A percentile compares a stretch with the other conserved stretches of the same genome.
phyloP scores from a whole-genome alignment of 92 coral and sea anemone genomes.

The Isaurus tuberculatus region DNA sequence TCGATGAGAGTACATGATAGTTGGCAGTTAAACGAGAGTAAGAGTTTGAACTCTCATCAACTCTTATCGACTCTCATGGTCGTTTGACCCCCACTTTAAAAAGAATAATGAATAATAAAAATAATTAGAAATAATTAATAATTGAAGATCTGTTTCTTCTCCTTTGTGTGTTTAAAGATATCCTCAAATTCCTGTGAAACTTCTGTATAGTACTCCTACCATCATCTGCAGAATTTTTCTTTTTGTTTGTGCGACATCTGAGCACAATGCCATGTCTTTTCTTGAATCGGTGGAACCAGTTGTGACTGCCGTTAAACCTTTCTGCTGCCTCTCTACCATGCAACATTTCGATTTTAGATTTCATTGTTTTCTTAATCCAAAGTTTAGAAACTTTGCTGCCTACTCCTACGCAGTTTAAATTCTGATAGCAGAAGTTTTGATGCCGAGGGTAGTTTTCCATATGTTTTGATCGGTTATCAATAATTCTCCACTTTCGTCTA shows the following conservation, averaged over 20 bases:
- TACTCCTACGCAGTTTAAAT: conserved; percentile 53
- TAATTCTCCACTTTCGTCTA: conserved; percentile 50
- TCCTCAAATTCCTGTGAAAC: conserved; percentile 55
- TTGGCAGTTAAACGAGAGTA: too few species aligned
- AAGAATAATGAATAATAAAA: too few species aligned
- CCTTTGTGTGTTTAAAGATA: conserved; percentile 45
- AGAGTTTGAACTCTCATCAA: too few species aligned
- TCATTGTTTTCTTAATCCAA: conserved; percentile 36
- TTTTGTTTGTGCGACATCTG: conserved; percentile 50
- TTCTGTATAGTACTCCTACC: conserved; percentile 43
- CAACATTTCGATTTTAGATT: background rate
- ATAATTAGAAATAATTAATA: too few species aligned
- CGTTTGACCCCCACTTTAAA: too few species aligned
- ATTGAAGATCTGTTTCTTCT: conserved; percentile 51
- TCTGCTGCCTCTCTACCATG: conserved; percentile 44
- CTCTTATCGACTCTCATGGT: too few species aligned
- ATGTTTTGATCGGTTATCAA: conserved; percentile 37
- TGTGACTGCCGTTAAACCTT: conserved; percentile 38
- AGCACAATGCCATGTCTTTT: conserved; percentile 27
- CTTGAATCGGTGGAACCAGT: conserved; percentile 46
- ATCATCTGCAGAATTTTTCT: conserved; percentile 37
- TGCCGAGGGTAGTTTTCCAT: conserved; percentile 55
- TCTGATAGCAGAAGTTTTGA: conserved; percentile 47
- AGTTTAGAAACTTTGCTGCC: conserved; percentile 60
- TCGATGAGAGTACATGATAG: too few species aligned